phyloP scores from a whole-genome alignment of 2,113 vertebrate genomes.

The Ctenomys sociabilis region DNA sequence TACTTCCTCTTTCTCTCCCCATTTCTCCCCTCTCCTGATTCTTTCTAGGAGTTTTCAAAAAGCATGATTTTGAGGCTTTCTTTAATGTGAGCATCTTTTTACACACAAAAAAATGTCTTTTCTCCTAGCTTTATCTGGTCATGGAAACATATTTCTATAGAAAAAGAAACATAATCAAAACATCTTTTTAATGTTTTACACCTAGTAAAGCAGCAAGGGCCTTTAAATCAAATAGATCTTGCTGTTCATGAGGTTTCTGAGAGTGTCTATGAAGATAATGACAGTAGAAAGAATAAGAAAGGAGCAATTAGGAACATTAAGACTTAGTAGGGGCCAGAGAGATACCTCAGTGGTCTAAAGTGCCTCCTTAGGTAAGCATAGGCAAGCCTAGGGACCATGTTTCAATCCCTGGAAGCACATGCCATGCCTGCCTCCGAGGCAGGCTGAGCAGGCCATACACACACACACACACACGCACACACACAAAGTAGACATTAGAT shows the following conservation, averaged over 20 bases:
- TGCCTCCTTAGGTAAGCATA: too few relatives aligned
- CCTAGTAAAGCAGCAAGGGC: not conserved
- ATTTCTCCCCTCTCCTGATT: not conserved
- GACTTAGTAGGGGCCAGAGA: not conserved
- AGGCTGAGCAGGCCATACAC: too few relatives aligned
- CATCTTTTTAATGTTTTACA: not conserved
- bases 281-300: not conserved
- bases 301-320: not conserved
- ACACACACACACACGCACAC: too few relatives aligned
- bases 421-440: too few relatives aligned
- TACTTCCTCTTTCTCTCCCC: not conserved
- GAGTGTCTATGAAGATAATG: not conserved
- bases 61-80: not conserved
- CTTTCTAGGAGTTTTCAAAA: not conserved
- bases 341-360: too few relatives aligned
- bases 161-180: not conserved
- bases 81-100: not conserved
- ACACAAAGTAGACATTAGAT: not conserved
- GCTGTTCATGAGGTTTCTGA: not conserved
- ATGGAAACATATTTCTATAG: not conserved
- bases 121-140: not conserved
- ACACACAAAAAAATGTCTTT: not conserved
- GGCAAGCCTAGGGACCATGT: too few relatives aligned
- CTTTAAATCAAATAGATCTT: not conserved
- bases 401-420: too few relatives aligned